Base-by-base conservation (phyloP, 1,140 invertebrate species). In the Eurosta solidaginis region DNA sequence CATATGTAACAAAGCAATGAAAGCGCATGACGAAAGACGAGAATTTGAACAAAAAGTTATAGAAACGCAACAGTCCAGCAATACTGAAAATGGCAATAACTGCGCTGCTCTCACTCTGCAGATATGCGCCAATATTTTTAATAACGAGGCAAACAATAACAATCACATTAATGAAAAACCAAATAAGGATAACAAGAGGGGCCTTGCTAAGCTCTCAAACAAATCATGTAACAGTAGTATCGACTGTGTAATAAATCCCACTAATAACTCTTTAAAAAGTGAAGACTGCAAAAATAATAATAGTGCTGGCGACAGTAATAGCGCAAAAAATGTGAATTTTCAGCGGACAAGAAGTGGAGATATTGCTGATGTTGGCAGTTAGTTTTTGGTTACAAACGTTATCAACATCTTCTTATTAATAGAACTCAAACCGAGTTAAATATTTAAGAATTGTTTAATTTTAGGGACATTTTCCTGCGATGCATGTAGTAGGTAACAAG, bases 231-330 rank as follows among this genome's bases (percentile, higher is more conserved):
- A 33, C 45, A n/a, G 45, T 17, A 47, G n/a, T n/a, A 47, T n/a
- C n/a, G n/a, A 4, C 22, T 29, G 22, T 17, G 5, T 40, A 33
- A 29, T 40, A 25, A 20, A 20, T 40, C 36, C 59, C 5, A 10
- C 29, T 20, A 10, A 40, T 29, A 47, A 52, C 36, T 25, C 14
- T 20, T 10, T 40, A 78, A 68, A 52, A 47, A 42, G 20, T 27
- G 33, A 40, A 27, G 59, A 40, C 33, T 29, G 36, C 33, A 76
- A 17, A 14, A 78, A 40, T 78, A 74, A 20, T 78, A 78, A 12
- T 59, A 79, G 45, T 22, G n/a, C 25, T 78, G 50, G 14, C 63
- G 45, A 36, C 27, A 54, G 20, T 78, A 77, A 33, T 12, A 76
- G 33, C 54, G 59, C 6, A 29, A 77, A 73, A 20, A 50, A 45